Percentiles rank a stretch among this genome's conserved stretches.
Evolutionary conservation across 2,113 vertebrate genomes (phyloP).

Genomic region (Pelobates fuscus): DNA sequence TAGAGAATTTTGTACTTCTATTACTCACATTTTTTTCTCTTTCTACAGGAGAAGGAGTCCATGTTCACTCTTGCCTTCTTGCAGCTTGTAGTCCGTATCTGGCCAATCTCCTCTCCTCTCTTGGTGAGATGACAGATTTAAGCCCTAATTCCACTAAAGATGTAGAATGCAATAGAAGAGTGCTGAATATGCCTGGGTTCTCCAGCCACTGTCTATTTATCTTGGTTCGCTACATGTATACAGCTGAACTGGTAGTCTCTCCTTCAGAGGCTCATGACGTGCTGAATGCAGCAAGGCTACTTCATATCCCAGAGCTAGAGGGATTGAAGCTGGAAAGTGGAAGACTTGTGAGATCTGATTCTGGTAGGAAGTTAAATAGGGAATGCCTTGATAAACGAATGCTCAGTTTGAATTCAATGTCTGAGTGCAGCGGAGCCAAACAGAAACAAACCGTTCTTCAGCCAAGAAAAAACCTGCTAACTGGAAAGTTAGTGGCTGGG

Average conservation of each 20-base stretch:
- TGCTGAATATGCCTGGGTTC: slow-evolving; percentile 1
- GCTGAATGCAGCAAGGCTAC: slow-evolving; percentile 5
- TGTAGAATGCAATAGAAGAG: neutral
- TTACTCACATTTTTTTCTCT: no score
- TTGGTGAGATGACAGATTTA: neutral
- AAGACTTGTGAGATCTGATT: slow-evolving; percentile 11
- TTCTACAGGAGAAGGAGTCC: slow-evolving; percentile 12
- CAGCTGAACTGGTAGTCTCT: slow-evolving; percentile 21
- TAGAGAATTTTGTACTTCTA: no score
- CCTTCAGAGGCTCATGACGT: slow-evolving; percentile 20
- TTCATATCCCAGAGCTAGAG: slow-evolving; percentile 28
- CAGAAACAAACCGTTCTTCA: neutral
- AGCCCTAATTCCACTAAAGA: neutral
- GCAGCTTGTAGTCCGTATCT: slow-evolving; percentile 36
- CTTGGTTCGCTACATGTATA: slow-evolving; percentile 42
- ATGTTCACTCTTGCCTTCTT: slow-evolving; percentile 23
- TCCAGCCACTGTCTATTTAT: slow-evolving; percentile 5
- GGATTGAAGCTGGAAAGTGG: slow-evolving; percentile 15
- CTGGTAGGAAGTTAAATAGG: slow-evolving; percentile 21
- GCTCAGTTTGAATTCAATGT: neutral
- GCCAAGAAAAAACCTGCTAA: neutral
- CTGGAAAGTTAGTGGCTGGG: no score
- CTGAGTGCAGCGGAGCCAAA: neutral
- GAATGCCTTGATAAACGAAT: slow-evolving; percentile 2
- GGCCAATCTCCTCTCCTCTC: neutral